A percentile compares a stretch with the other conserved stretches of the same genome.
These are phyloP conservation scores for Gouania willdenowi DNA, from an alignment of 2,797 vertebrate species.

Conservation along the genomic window DNA sequence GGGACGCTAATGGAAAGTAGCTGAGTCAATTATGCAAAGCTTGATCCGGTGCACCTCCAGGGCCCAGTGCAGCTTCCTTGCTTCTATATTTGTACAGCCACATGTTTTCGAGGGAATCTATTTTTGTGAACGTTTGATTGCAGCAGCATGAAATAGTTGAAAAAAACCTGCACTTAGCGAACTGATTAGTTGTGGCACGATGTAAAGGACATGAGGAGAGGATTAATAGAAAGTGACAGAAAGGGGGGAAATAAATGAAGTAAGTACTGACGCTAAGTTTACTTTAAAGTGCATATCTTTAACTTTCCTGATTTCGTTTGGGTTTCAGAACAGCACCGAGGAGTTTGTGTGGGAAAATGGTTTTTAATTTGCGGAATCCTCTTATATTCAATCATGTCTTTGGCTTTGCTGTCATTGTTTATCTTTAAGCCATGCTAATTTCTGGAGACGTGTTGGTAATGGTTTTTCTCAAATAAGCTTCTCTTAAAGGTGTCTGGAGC, in stretches of 20 bases:
- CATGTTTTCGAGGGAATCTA: background rate
- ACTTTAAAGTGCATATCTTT: too few species aligned
- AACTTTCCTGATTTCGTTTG: too few species aligned
- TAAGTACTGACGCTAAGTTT: too few species aligned
- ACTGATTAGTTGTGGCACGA: background rate
- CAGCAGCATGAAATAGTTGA: background rate
- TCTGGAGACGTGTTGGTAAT: slow-evolving; percentile 5
- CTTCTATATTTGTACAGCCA: background rate
- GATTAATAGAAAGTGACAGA: background rate
- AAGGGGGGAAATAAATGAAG: too few species aligned
- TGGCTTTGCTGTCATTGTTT: slow-evolving; percentile 11
- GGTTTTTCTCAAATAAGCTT: slow-evolving; percentile 22
- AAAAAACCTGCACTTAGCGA: slow-evolving; percentile 1
- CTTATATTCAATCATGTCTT: slow-evolving; percentile 36
- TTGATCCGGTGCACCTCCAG: slow-evolving; percentile 18
- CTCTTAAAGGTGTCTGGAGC: slow-evolving; percentile 24
- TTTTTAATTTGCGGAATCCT: slow-evolving; percentile 47
- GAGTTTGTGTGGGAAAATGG: slow-evolving; percentile 14
- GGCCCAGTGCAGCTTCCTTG: slow-evolving; percentile 1
- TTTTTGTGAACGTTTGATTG: slow-evolving; percentile 5
- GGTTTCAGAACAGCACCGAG: too few species aligned
- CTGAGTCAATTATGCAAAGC: slow-evolving; percentile 22
- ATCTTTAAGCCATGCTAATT: slow-evolving; percentile 22
- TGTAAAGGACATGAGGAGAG: background rate
- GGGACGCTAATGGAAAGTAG: slow-evolving; percentile 21